Evolutionary conservation across 2,113 vertebrate genomes (phyloP).

Genomic region (Cinclus mexicanus): DNA sequence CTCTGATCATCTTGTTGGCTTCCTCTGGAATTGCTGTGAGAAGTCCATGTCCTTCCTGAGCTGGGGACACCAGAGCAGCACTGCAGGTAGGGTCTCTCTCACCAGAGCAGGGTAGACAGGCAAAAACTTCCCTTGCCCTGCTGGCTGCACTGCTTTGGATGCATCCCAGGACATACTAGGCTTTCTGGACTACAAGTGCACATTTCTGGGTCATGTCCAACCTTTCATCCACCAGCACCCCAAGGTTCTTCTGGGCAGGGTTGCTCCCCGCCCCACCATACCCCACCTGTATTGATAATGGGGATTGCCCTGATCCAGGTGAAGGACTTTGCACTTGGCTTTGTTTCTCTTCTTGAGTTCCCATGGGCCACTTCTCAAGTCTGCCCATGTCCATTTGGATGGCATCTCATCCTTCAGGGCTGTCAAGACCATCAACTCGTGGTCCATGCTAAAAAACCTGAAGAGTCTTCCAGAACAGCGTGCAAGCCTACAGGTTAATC

Average conservation of each 20-base stretch:
- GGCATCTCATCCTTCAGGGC: neutral
- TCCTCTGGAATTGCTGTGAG: neutral
- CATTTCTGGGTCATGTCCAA: too few relatives aligned
- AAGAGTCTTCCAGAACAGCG: neutral
- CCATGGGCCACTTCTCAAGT: neutral
- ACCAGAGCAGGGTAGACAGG: neutral
- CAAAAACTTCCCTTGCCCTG: neutral
- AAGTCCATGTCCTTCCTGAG: neutral
- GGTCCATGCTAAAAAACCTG: neutral
- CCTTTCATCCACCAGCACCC: neutral
- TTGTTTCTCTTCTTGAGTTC: neutral
- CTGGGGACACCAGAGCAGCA: rapidly evolving
- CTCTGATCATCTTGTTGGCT: neutral
- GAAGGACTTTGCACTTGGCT: neutral
- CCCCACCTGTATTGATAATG: neutral
- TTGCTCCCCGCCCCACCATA: neutral
- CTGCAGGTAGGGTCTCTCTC: neutral
- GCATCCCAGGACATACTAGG: neutral
- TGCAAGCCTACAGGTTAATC: neutral
- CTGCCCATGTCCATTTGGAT: neutral
- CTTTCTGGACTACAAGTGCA: neutral
- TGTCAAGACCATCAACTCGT: neutral
- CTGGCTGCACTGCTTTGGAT: rapidly evolving
- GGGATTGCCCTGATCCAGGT: neutral
- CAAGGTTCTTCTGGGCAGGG: neutral